These are phyloP conservation scores for Cebuella pygmaea DNA, from an alignment of 2,797 vertebrate species.

Conservation along the genomic window DNA sequence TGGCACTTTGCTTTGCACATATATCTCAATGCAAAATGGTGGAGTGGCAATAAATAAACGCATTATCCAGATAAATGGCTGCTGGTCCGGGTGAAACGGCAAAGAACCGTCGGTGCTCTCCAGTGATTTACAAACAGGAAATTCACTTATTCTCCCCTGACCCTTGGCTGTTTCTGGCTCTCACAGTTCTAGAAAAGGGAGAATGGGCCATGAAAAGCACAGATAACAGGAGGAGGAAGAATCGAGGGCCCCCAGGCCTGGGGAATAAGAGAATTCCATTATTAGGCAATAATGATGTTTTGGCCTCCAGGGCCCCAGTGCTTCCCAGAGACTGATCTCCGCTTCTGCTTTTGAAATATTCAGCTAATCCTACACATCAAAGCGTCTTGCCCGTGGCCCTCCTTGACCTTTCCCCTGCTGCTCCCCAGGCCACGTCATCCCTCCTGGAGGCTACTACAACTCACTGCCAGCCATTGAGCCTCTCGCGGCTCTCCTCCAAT, in stretches of 20 bases:
- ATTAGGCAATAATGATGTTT: neutral
- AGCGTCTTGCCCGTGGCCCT: neutral
- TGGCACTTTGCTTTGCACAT: slow-evolving; percentile 63
- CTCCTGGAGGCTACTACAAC: neutral
- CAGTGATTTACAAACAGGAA: slow-evolving; percentile 73
- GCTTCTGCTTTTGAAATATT: neutral
- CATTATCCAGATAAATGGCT: slow-evolving; percentile 67
- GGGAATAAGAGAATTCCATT: neutral
- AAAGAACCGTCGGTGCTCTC: slow-evolving; percentile 25
- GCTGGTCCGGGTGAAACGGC: slow-evolving; percentile 38
- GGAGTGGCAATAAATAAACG: slow-evolving; percentile 60
- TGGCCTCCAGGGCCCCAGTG: neutral
- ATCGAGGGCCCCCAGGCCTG: neutral
- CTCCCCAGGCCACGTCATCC: neutral
- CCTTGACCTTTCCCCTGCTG: neutral
- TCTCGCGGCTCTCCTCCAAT: neutral
- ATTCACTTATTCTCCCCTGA: slow-evolving; percentile 68
- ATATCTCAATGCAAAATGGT: slow-evolving; percentile 70
- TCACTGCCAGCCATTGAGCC: neutral
- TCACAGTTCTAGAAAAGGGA: slow-evolving; percentile 27
- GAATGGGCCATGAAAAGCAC: neutral
- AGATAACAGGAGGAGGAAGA: neutral
- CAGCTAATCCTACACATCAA: neutral
- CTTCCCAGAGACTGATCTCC: neutral
- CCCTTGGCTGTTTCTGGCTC: slow-evolving; percentile 21